A percentile compares a stretch with the other conserved stretches of the same genome.
phyloP scores from a whole-genome alignment of 2,888 invertebrate species.

The Cephus pulcher region DNA sequence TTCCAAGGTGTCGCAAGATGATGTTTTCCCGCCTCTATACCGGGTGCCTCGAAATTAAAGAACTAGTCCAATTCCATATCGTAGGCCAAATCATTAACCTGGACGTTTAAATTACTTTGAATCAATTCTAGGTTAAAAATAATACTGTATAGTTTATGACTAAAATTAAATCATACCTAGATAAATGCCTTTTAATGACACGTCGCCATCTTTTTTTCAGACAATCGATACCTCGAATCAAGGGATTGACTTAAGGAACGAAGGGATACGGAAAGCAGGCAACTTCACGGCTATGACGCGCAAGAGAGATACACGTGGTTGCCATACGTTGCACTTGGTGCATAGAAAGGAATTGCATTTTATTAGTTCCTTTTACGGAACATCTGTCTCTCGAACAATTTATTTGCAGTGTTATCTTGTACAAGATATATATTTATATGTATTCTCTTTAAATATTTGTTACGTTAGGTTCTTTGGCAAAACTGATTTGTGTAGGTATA shows the following conservation, averaged over 20 bases:
- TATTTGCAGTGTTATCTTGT: background rate
- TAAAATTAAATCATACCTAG: background rate
- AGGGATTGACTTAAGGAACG: background rate
- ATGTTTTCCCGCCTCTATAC: background rate
- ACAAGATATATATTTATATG: background rate
- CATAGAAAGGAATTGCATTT: slow-evolving; percentile 53
- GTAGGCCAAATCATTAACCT: background rate
- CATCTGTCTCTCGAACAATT: background rate
- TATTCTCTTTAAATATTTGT: background rate
- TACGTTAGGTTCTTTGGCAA: background rate
- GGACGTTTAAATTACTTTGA: background rate
- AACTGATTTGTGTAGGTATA: background rate
- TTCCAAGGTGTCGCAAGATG: slow-evolving; percentile 17
- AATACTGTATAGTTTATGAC: too few species aligned
- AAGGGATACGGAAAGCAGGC: background rate
- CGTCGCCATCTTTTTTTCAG: background rate
- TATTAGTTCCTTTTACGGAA: slow-evolving; percentile 36
- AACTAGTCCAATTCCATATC: background rate
- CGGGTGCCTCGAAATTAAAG: background rate
- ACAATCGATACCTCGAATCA: background rate
- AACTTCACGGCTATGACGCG: background rate
- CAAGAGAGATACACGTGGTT: background rate
- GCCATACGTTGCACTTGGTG: slow-evolving; percentile 28
- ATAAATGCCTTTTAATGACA: background rate
- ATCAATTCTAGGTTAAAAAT: background rate